These are phyloP conservation scores for Platalea minor DNA, from an alignment of 2,797 vertebrate genomes.

Conservation along the genomic window DNA sequence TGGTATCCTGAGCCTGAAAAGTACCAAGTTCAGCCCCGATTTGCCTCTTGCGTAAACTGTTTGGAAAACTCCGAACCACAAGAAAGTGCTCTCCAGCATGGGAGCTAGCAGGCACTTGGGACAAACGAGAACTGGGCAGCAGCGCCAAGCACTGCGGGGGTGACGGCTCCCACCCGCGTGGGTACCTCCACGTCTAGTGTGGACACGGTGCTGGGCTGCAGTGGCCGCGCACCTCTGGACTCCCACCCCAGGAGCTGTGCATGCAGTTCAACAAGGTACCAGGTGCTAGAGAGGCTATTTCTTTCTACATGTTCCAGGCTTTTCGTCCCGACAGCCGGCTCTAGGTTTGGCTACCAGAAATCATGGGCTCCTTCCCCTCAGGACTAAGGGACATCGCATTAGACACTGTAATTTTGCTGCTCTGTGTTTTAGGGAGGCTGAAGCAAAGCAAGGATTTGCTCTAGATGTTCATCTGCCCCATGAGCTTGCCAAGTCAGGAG, in stretches of 20 bases:
- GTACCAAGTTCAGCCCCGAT: neutral
- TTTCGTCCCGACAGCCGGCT: neutral
- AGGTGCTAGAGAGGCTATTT: neutral
- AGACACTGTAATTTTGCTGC: neutral
- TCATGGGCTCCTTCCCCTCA: neutral
- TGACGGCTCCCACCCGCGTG: neutral
- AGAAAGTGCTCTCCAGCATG: neutral
- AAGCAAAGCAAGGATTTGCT: neutral
- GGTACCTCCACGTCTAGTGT: accelerated
- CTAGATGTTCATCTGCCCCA: neutral
- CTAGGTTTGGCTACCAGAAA: neutral
- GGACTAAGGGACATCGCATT: neutral
- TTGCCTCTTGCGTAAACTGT: neutral
- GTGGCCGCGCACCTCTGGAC: accelerated
- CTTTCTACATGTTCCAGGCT: accelerated
- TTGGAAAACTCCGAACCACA: neutral
- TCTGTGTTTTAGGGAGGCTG: neutral
- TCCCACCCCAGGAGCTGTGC: neutral
- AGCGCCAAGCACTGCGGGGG: neutral
- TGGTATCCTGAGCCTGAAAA: neutral
- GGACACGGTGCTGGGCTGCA: neutral
- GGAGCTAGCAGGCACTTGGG: neutral
- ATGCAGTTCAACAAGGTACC: accelerated
- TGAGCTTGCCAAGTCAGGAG: neutral
- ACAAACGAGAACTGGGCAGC: neutral